Evolutionary conservation across 2,113 vertebrate genomes (phyloP).

Genomic region (Salvelinus namaycush): DNA sequence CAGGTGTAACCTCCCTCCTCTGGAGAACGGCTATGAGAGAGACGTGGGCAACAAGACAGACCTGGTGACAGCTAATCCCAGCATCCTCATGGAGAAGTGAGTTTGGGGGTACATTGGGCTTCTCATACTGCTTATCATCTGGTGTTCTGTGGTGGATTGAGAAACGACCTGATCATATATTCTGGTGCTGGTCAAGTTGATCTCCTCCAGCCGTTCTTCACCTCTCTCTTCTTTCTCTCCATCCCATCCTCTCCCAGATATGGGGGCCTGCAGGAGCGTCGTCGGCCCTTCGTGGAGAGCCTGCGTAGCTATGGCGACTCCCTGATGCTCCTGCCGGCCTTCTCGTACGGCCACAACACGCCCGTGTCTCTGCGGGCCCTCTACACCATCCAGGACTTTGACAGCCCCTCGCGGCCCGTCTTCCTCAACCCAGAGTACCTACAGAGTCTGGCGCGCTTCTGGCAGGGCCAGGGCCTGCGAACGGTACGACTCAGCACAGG

Average conservation of each 20-base stretch:
- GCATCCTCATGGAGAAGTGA: conserved; percentile 88
- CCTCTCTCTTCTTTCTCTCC: not conserved
- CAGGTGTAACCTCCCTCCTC: conserved; percentile 94
- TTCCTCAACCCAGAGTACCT: conserved; percentile 90
- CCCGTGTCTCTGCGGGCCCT: conserved; percentile 81
- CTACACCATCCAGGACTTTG: conserved; percentile 81
- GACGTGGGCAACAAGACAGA: conserved; percentile 90
- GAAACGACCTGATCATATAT: too few relatives aligned
- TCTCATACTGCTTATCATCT: not conserved
- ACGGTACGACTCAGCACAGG: conserved; percentile 84
- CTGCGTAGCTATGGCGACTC: conserved; percentile 77
- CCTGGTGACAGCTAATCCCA: conserved; percentile 94
- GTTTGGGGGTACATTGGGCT: conserved; percentile 40
- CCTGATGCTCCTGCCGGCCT: conserved; percentile 86
- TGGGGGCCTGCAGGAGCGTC: conserved; percentile 77
- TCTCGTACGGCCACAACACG: conserved; percentile 85
- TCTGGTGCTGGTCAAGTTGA: too few relatives aligned
- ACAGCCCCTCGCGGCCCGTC: conserved; percentile 72
- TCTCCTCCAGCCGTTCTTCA: too few relatives aligned
- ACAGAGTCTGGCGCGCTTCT: conserved; percentile 80
- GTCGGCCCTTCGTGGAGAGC: conserved; percentile 79
- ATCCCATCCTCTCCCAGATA: conserved; percentile 72
- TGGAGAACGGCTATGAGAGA: conserved; percentile 71
- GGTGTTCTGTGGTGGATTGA: not conserved
- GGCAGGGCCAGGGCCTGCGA: conserved; percentile 82